Evolutionary conservation across 2,113 vertebrate genomes (phyloP).

Genomic region (Seriola rivoliana): DNA sequence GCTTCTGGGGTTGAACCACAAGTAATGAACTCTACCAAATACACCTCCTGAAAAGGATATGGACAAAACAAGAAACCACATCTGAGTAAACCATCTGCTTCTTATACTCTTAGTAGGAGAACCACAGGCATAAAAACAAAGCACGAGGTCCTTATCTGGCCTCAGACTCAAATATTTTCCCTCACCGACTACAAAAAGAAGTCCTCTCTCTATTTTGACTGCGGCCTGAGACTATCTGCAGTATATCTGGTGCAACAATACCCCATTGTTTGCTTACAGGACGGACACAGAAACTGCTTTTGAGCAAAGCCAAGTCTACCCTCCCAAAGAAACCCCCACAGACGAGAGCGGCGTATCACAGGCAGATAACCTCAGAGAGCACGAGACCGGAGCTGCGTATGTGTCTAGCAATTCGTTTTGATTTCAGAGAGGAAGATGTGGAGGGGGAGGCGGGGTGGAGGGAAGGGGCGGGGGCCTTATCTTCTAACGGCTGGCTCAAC

Average conservation of each 20-base stretch:
- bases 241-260: slow-evolving; percentile 70
- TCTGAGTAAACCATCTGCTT: slow-evolving; percentile 1
- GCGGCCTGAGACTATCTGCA: slow-evolving; percentile 49
- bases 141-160: slow-evolving; percentile 46
- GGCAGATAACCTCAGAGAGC: slow-evolving; percentile 40
- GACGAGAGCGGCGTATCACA: not conserved
- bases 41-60: not conserved
- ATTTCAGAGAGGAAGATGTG: slow-evolving; percentile 11
- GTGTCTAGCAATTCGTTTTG: not conserved
- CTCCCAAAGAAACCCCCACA: slow-evolving; percentile 25
- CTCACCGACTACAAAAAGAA: slow-evolving; percentile 38
- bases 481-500: not conserved
- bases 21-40: not conserved
- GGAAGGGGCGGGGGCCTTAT: not conserved
- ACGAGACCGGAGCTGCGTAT: slow-evolving; percentile 17
- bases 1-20: not conserved
- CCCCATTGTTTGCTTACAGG: slow-evolving; percentile 67
- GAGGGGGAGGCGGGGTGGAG: not conserved
- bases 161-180: slow-evolving; percentile 38
- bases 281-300: slow-evolving; percentile 60
- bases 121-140: slow-evolving; percentile 31
- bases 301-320: slow-evolving; percentile 50
- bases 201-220: slow-evolving; percentile 45
- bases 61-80: slow-evolving; percentile 38
- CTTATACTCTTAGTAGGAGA: not conserved